phyloP scores from a whole-genome alignment of 2,797 vertebrate genomes.

The Ctenopoma multispine region DNA sequence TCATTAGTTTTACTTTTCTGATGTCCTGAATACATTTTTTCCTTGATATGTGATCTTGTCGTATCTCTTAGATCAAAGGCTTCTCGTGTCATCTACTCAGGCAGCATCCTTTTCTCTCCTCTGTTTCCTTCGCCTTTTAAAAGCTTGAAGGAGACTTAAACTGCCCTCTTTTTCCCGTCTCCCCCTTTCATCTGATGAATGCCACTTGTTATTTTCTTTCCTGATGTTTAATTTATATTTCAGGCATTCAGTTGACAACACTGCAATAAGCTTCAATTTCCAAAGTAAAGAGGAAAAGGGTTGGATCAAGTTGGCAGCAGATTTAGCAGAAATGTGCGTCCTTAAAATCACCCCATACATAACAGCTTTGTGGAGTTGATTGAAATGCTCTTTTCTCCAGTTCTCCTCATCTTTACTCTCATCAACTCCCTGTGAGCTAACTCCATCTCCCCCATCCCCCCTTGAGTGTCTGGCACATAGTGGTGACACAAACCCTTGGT shows the following conservation, averaged over 20 bases:
- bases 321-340: not conserved
- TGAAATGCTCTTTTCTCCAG: constrained; percentile 13
- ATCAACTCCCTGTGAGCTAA: constrained; percentile 35
- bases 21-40: no score
- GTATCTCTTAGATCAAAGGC: not conserved
- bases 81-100: not conserved
- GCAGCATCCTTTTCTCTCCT: not conserved
- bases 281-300: not conserved
- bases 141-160: not conserved
- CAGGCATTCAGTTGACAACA: not conserved
- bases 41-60: not conserved
- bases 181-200: not conserved
- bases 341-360: not conserved
- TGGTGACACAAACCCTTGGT: constrained; percentile 61
- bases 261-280: not conserved
- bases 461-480: constrained; percentile 56
- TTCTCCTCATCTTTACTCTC: constrained; percentile 28
- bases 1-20: not conserved
- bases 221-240: not conserved
- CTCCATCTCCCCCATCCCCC: constrained; percentile 32
- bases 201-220: not conserved
- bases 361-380: not conserved
- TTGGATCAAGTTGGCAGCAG: not conserved
- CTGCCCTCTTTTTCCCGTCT: not conserved
- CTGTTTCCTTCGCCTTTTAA: not conserved